phyloP scores from a whole-genome alignment of 2,797 vertebrate species.

The Malacoraja senta region DNA sequence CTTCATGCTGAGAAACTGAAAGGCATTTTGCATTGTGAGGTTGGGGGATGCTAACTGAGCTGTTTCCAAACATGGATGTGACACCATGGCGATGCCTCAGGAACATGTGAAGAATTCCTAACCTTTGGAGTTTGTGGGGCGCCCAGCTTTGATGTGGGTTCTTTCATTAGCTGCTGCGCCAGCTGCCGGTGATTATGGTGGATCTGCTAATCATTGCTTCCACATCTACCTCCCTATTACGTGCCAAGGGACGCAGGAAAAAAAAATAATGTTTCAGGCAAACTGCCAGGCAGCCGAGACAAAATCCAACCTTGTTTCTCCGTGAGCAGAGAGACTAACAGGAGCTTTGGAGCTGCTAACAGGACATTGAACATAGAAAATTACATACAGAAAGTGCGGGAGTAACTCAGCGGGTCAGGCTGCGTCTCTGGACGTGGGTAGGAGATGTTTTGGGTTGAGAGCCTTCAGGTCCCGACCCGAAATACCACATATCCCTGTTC shows the following conservation, averaged over 20 bases:
- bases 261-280: conserved; percentile 37
- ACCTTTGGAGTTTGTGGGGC: background rate
- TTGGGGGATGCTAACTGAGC: conserved; percentile 10
- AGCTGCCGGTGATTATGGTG: conserved; percentile 14
- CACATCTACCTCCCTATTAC: conserved; percentile 23
- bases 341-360: background rate
- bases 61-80: conserved; percentile 23
- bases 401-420: too few relatives aligned
- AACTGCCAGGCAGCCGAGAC: background rate
- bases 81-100: conserved; percentile 12
- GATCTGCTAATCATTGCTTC: conserved; percentile 27
- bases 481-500: too few relatives aligned
- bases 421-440: too few relatives aligned
- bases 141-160: conserved; percentile 22
- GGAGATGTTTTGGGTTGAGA: too few relatives aligned
- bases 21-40: background rate
- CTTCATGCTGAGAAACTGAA: background rate
- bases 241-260: conserved; percentile 1
- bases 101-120: conserved; percentile 29
- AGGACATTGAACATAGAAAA: too few relatives aligned
- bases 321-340: background rate
- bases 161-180: conserved; percentile 3
- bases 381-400: too few relatives aligned
- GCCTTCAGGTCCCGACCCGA: too few relatives aligned
- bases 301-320: background rate